These are phyloP conservation scores for Cinclus cinclus DNA, from an alignment of 2,113 vertebrate species.

Conservation along the genomic window DNA sequence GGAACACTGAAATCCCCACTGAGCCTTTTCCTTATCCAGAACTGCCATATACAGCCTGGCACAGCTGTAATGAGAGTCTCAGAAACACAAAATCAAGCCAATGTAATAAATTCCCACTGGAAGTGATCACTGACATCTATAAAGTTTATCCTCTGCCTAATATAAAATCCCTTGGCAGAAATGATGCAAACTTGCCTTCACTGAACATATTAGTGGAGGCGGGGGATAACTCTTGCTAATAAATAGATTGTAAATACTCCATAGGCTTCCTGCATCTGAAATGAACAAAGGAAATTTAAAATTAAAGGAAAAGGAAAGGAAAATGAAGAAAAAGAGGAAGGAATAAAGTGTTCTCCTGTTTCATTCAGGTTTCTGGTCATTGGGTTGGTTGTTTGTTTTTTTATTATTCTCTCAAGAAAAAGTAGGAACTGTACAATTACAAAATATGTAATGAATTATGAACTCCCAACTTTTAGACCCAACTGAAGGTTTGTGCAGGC, in stretches of 20 bases:
- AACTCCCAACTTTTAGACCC: not conserved
- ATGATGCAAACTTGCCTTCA: not conserved
- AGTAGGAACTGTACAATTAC: not conserved
- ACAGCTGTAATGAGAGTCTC: not conserved
- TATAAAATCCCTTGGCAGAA: constrained; percentile 21
- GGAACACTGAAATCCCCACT: constrained; percentile 4
- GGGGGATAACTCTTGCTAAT: not conserved
- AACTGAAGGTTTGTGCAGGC: not conserved
- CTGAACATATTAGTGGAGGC: not conserved
- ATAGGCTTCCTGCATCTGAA: not conserved
- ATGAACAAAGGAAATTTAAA: not conserved
- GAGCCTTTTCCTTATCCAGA: not conserved
- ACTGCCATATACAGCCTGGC: not conserved
- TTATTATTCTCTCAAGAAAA: not conserved
- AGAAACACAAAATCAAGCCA: constrained; percentile 37
- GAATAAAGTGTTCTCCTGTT: not conserved
- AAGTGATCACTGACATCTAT: constrained; percentile 4
- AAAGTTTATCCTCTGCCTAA: not conserved
- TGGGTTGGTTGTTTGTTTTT: too few relatives aligned
- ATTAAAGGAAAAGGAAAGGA: not conserved
- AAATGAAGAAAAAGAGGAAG: not conserved
- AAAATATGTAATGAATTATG: not conserved
- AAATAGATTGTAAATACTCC: not conserved
- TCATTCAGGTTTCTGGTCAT: not conserved
- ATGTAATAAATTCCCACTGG: constrained; percentile 4